A percentile compares a stretch with the other conserved stretches of the same genome.
Evolutionary conservation across 2,113 vertebrate genomes (phyloP).

Genomic region (Callionymus lyra): DNA sequence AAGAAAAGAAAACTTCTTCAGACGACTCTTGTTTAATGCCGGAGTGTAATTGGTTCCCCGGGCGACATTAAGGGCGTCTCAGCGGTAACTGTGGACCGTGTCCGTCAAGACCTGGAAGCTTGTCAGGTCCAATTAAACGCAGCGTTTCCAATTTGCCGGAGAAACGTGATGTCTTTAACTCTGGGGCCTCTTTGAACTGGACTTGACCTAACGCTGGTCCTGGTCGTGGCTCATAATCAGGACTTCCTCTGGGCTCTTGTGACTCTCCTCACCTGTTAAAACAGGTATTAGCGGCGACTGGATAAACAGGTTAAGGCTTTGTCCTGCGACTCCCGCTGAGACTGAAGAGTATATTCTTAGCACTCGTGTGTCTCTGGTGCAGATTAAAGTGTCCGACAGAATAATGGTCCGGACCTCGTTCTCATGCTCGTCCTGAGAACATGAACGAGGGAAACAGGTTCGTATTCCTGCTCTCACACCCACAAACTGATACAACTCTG

Average conservation of each 20-base stretch:
- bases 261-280: constrained; percentile 46
- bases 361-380: constrained; percentile 36
- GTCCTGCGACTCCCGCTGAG: constrained; percentile 22
- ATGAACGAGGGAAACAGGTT: too few relatives aligned
- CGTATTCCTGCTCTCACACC: too few relatives aligned
- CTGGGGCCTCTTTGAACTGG: too few relatives aligned
- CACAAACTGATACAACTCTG: too few relatives aligned
- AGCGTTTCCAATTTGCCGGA: constrained; percentile 15
- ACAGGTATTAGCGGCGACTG: constrained; percentile 42
- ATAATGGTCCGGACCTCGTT: constrained; percentile 47
- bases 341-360: constrained; percentile 47
- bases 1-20: too few relatives aligned
- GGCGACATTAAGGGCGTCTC: too few relatives aligned
- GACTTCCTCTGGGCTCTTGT: constrained; percentile 43
- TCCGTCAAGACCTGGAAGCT: constrained; percentile 5
- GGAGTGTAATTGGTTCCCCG: too few relatives aligned
- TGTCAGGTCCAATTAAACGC: constrained; percentile 16
- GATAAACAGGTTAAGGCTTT: constrained; percentile 57
- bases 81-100: constrained; percentile 4
- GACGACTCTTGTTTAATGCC: too few relatives aligned
- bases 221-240: constrained; percentile 37
- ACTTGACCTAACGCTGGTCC: constrained; percentile 10
- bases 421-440: constrained; percentile 2
- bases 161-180: constrained; percentile 5
- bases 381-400: constrained; percentile 58